Evolutionary conservation across 2,797 vertebrate genomes (phyloP), one percentile per base, ranked within the genome.

Genomic region (Phataginus tricuspis): DNA sequence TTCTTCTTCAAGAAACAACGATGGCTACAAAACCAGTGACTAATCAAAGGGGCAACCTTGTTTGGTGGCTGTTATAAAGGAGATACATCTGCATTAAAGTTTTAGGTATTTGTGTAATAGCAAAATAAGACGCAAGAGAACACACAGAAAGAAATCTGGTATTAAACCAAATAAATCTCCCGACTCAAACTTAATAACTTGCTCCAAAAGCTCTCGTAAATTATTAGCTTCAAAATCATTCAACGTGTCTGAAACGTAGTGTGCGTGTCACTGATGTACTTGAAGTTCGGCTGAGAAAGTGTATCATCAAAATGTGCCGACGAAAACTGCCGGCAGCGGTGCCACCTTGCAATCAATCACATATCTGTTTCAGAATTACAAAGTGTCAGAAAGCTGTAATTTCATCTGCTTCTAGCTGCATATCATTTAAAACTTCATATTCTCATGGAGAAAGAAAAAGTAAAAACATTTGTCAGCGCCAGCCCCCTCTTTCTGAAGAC

Each of bases 251-350:
- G 97, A 96, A 98, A 97, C 71, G 68, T 55, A 97, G 95, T 63
- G 95, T 53, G 95, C 51, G 78, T 98, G 98, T 98, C 98, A 97
- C 96, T 95, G 97, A 98, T 97, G 96, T 96, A 97, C 98, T 97
- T 97, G 98, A 98, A 98, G 98, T 98, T 98, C 98, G 98, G 98
- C 98, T 98, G 97, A 98, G 96, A 97, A 98, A 98, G 97, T 96
- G 95, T 94, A 97, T 97, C 96, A 98, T 98, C 98, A 98, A 97
- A 98, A 98, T 97, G 96, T 97, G 97, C 97, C 34, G 0, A 98
- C 97, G 96, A 98, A 98, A 98, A 98, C 96, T 97, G 98, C 98
- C 98, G 98, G 97, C 92, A 98, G 98, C 96, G 92, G 97, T 2
- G 13, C 95, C 96, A 98, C 97, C 96, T 97, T 91, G 97, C 97